Base-by-base conservation (phyloP, 2,888 invertebrate species). In the Lasius platythorax region DNA sequence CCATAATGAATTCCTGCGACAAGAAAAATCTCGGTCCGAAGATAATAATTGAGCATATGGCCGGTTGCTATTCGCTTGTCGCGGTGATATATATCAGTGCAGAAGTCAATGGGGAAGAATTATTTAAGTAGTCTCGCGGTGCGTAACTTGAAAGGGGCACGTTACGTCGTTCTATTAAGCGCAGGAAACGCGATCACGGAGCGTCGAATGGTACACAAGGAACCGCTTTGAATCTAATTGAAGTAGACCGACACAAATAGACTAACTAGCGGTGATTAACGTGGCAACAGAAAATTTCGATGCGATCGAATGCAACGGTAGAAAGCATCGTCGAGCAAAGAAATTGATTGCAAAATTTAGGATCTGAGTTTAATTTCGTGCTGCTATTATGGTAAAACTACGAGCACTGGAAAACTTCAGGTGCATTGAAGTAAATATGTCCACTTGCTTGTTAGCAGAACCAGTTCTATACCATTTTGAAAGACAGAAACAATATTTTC, bases 61-160 rank as follows among this genome's bases (percentile, higher is more conserved):
- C 9, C 85, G 58, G 40, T 46, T 90, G 85, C 83, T 87, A 87
- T 90, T 89, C 89, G 87, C 63, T 88, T 89, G 90, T 87, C 83
- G 85, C 64, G 12, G 74, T 61, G 79, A 67, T 56, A 67, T 79
- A 86, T 83, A 78, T 50, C 83, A 85, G 85, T 84, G 58, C 66
- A 84, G 85, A 87, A 84, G 83, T 70, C 87, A 90, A 91, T 90
- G 83, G 85, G 83, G 86, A 86, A 82, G 89, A 90, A 90, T 90
- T 88, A 79, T 89, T 90, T 90, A 90, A 90, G 86, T 90, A 91
- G 86, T 82, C 53, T 67, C 67, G 79, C 73, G 46, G 63, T 75
- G 53, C 61, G 76, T 30, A 78, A 73, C 82, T 85, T 76, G 83
- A 90, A 90, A 87, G 89, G 87, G 87, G 76, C 68, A 53, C 33